Evolutionary conservation across 2,113 vertebrate genomes (phyloP), one percentile per base, ranked within the genome.

Genomic region (Pteropus alecto): DNA sequence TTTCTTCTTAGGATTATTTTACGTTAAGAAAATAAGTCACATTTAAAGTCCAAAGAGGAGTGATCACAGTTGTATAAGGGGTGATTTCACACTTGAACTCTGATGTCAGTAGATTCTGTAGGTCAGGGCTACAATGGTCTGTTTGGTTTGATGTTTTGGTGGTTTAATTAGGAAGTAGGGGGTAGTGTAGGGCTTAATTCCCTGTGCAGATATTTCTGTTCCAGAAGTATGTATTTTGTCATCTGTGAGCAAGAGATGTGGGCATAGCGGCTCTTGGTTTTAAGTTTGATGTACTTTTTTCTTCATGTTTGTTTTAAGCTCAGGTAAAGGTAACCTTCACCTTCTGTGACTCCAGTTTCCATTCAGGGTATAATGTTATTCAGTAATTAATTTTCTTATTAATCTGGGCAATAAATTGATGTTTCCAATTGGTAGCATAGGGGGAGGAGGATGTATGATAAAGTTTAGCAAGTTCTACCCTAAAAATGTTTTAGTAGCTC

Each of bases 301-400:
- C 71, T 94, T 92, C 54, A 19, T 92, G 88, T 96, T 96, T 96
- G 86, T 91, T 97, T 96, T 96, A 91, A 95, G 81, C 97, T 98
- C 97, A 98, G 97, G 97, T 98, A 96, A 96, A 94, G n/a, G 48
- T 86, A 90, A 78, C 60, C 51, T 70, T 71, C 38, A 88, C 58
- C 68, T 95, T 22, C 65, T 93, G 7, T 93, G 85, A 93, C 86
- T 96, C 94, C 78, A 93, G 26, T 96, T 94, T 93, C 82, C 86
- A 89, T 95, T 93, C 83, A 91, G 70, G 82, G 79, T 92, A 71
- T 93, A 74, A 19, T 79, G 74, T 51, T 93, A 38, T 90, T 97
- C 58, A 93, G 2, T 90, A 82, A 87, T 77, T 85, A 51, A 51
- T 87, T 96, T 94, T 94, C n/a, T 93, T 96, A 93, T 97, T 68